phyloP scores from a whole-genome alignment of 2,888 invertebrate species.

The Perdita meconis region DNA sequence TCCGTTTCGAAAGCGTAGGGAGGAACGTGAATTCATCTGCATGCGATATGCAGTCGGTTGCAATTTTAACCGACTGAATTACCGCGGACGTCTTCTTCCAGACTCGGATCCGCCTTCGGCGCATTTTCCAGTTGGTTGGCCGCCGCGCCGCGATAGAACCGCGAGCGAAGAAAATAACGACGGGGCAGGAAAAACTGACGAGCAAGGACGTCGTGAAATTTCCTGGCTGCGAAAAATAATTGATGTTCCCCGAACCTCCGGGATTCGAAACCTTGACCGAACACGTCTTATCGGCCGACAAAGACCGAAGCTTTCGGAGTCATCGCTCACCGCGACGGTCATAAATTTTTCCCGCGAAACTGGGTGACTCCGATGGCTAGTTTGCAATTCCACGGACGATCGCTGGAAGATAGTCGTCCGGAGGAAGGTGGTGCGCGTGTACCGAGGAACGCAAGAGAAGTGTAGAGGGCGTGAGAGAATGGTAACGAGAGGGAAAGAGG shows the following conservation, averaged over 20 bases:
- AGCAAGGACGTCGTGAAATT: not conserved
- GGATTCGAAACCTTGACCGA: not conserved
- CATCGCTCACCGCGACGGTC: constrained; percentile 31
- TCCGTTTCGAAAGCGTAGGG: constrained; percentile 18
- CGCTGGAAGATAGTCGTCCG: constrained; percentile 38
- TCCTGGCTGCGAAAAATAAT: not conserved
- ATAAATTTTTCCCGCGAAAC: constrained; percentile 46
- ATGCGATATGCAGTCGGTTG: constrained; percentile 27
- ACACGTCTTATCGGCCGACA: too few relatives aligned
- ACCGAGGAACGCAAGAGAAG: not conserved
- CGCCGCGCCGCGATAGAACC: not conserved
- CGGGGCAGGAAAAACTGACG: constrained; percentile 3
- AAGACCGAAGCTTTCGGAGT: too few relatives aligned
- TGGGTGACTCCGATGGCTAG: constrained; percentile 38
- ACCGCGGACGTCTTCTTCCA: constrained; percentile 32
- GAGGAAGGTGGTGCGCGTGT: not conserved
- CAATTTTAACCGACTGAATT: constrained; percentile 56
- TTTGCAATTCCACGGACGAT: constrained; percentile 55
- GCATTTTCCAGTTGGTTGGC: constrained; percentile 29
- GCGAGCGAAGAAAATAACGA: not conserved
- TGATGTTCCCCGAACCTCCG: not conserved
- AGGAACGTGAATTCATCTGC: constrained; percentile 30
- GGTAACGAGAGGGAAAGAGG: constrained; percentile 23
- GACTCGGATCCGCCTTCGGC: constrained; percentile 41
- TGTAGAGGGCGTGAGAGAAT: not conserved